Conservation (phyloP, 1,140 invertebrate species). For the Microplitis demolitor region DNA sequence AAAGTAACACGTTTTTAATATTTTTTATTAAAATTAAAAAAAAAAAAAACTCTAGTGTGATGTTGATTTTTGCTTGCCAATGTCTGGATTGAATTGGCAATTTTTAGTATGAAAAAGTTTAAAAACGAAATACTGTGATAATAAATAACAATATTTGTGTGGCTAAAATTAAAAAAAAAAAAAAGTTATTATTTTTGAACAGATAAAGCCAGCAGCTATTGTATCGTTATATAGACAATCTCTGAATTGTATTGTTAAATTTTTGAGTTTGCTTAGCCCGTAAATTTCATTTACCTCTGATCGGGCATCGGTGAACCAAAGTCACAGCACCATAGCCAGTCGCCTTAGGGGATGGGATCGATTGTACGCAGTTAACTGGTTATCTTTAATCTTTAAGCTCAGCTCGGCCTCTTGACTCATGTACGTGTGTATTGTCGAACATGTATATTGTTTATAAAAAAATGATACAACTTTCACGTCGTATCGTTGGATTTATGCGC, state of each 20-base stretch:
- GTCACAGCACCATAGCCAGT: constrained; percentile 6
- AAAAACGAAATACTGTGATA: no score
- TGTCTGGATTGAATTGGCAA: no score
- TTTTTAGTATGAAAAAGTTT: no score
- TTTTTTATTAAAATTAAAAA: no score
- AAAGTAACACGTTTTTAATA: no score
- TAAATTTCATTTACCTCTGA: constrained; percentile 11
- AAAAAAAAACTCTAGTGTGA: no score
- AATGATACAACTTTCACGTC: constrained; percentile 42
- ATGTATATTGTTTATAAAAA: constrained; percentile 32
- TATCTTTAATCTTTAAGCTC: constrained; percentile 23
- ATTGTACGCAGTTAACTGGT: constrained; percentile 27
- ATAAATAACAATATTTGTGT: no score
- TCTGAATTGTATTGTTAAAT: background rate
- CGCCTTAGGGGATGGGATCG: constrained; percentile 27
- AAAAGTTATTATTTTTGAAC: no score
- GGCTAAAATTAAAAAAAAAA: no score
- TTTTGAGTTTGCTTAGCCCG: background rate
- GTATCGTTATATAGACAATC: background rate
- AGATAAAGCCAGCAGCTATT: no score
- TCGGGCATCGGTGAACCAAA: constrained; percentile 8
- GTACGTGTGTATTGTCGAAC: constrained; percentile 11
- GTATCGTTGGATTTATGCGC: constrained; percentile 47
- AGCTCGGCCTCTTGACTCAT: constrained; percentile 42
- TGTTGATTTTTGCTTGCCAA: no score